Percentiles rank a stretch among this genome's conserved stretches.
Conservation (phyloP, 2,113 vertebrate genomes). For the Stercorarius parasiticus region DNA sequence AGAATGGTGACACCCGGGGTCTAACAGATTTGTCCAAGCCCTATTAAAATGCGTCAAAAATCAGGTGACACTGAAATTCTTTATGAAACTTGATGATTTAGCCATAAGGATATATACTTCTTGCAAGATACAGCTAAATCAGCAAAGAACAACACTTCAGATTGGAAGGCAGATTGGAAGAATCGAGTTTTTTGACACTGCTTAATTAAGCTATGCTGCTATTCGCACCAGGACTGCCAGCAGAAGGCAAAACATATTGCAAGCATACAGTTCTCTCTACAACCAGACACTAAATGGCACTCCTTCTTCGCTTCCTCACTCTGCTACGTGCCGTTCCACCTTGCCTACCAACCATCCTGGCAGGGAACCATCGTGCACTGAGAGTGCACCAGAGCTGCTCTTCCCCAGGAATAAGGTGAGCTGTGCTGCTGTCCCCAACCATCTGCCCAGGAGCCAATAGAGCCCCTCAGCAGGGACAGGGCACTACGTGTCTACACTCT, state of each 20-base stretch:
- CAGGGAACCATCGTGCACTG: not conserved
- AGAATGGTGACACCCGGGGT: not conserved
- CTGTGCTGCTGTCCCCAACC: not conserved
- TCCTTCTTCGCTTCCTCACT: slow-evolving; percentile 11
- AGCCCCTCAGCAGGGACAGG: not conserved
- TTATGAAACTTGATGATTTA: not conserved
- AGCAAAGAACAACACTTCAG: slow-evolving; percentile 59
- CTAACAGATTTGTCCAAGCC: not conserved
- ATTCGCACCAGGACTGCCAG: slow-evolving; percentile 49
- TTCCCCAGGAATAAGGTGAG: not conserved
- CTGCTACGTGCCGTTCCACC: not conserved
- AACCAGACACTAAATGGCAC: slow-evolving; percentile 50
- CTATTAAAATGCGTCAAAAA: not conserved
- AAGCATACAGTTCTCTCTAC: slow-evolving; percentile 22
- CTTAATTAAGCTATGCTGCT: slow-evolving; percentile 66
- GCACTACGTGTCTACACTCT: accelerated
- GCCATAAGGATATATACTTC: not conserved
- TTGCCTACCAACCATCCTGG: not conserved
- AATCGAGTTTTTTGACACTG: slow-evolving; percentile 50
- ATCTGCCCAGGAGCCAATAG: accelerated
- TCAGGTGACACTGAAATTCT: not conserved
- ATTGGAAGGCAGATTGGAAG: slow-evolving; percentile 62
- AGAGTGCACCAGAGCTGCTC: not conserved
- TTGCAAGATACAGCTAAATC: slow-evolving; percentile 53
- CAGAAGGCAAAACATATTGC: slow-evolving; percentile 66